Base-by-base conservation (phyloP, 1,140 invertebrate genomes). In the Bicyclus anynana region DNA sequence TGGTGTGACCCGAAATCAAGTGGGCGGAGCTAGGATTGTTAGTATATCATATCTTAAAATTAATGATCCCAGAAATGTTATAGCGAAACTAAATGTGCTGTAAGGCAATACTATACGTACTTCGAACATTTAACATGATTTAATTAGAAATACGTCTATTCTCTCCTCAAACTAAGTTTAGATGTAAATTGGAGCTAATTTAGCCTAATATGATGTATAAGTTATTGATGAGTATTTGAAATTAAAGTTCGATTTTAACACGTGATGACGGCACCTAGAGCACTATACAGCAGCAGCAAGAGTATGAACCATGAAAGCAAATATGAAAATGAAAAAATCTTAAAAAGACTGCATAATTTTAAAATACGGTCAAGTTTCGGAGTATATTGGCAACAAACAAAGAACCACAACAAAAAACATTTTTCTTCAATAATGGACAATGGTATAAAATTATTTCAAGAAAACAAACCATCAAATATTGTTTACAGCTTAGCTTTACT, bases 61-160 rank as follows among this genome's bases (percentile, higher is more conserved):
- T 53, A 59, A 59, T 59, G 40, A 50, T 20, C 42, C 40, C 20
- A 48, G 50, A 53, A 53, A 53, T 47, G 20, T 40, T 47, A 53
- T 38, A 51, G 33, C 29, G 18, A 46, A 52, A 51, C 20, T 37
- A 59, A 59, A 59, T 59, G 56, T 59, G 53, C 56, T 59, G 56
- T 52, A 47, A 59, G 42, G 14, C 17, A 27, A 38, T 47, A 27
- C n/a, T 33, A 40, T 18, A 44, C 20, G 10, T 44, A 20, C 13
- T 44, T 16, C 16, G 40, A 21, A 44, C 40, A 44, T 20, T 44
- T 20, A 56, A 16, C 23, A 42, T 53, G 44, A 53, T 49, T 59
- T 59, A 53, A 59, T 59, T 59, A 59, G 20, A 53, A 40, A 53
- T 53, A 49, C 47, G 57, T 49, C 44, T 56, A 53, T 52, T 44